Evolutionary conservation across 2,113 vertebrate genomes (phyloP).

Genomic region (Nycticebus coucang): DNA sequence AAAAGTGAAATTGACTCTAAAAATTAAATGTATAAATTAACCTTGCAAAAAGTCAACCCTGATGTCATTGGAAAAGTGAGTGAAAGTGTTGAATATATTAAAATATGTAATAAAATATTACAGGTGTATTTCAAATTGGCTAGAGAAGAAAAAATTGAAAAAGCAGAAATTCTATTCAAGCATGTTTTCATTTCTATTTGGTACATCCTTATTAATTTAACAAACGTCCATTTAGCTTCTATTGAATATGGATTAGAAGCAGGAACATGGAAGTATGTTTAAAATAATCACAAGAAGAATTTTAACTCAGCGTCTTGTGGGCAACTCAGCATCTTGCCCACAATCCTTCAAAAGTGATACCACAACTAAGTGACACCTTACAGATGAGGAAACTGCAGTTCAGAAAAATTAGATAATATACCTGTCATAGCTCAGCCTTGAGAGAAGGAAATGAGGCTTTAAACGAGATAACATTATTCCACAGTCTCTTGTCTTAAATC

Average conservation of each 20-base stretch:
- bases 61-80: neutral
- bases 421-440: neutral
- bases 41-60: neutral
- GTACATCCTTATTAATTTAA: neutral
- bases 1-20: neutral
- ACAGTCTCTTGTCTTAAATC: neutral
- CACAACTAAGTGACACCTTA: neutral
- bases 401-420: neutral
- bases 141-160: neutral
- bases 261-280: neutral
- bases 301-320: neutral
- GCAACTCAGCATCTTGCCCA: neutral
- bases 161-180: neutral
- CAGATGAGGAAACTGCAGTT: neutral
- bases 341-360: neutral
- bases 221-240: neutral
- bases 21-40: neutral
- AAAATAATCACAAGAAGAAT: neutral
- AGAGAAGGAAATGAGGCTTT: neutral
- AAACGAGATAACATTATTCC: neutral
- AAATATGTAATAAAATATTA: neutral
- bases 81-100: neutral
- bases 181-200: neutral
- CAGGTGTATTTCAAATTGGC: neutral
- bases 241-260: neutral